Evolutionary conservation across 2,888 invertebrate genomes (phyloP).

Genomic region (Himalopsyche anomala): DNA sequence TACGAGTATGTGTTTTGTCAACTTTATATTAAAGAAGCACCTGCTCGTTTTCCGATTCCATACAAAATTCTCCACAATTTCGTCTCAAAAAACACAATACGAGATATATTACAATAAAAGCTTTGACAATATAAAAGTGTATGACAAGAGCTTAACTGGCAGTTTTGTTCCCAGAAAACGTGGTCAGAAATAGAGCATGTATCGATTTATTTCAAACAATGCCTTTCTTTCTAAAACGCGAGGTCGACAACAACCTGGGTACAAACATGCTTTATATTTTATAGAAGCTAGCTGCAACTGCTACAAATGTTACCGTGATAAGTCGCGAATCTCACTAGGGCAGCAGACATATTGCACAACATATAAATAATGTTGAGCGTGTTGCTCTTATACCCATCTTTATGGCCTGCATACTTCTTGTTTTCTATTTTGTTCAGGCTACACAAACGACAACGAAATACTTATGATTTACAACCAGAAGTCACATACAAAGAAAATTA

Average conservation of each 20-base stretch:
- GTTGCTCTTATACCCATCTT: constrained; percentile 36
- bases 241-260: not conserved
- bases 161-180: not conserved
- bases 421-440: constrained; percentile 34
- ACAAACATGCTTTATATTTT: constrained; percentile 15
- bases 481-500: too few relatives aligned
- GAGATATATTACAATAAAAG: not conserved
- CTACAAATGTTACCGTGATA: constrained; percentile 34
- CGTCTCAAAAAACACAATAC: too few relatives aligned
- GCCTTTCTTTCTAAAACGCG: constrained; percentile 21
- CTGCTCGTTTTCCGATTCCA: too few relatives aligned
- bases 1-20: too few relatives aligned
- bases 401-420: constrained; percentile 32
- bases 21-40: too few relatives aligned
- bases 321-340: constrained; percentile 42
- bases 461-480: too few relatives aligned
- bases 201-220: constrained; percentile 29
- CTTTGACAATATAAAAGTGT: not conserved
- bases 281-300: not conserved
- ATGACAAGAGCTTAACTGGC: constrained; percentile 18
- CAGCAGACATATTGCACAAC: constrained; percentile 40
- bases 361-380: constrained; percentile 40
- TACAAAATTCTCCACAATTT: not conserved
- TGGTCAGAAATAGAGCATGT: constrained; percentile 22
- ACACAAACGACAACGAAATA: not conserved